phyloP scores from a whole-genome alignment of 2,797 vertebrate genomes.

The Lepus townsendii region DNA sequence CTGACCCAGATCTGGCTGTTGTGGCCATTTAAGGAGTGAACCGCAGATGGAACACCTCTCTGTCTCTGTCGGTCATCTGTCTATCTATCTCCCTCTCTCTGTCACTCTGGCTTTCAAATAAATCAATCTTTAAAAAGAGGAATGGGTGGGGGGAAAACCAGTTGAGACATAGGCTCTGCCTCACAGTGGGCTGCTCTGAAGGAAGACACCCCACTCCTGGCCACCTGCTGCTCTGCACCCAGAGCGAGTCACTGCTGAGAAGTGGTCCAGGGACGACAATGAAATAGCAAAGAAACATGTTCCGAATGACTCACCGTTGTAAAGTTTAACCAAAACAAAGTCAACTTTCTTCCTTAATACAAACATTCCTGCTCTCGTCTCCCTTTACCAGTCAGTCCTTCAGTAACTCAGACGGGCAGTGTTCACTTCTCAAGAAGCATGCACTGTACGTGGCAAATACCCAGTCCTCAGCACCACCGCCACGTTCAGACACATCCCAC shows the following conservation, averaged over 20 bases:
- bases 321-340: constrained; percentile 2
- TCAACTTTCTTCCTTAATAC: not conserved
- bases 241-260: not conserved
- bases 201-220: not conserved
- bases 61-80: too few relatives aligned
- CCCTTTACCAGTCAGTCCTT: not conserved
- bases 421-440: not conserved
- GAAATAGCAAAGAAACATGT: not conserved
- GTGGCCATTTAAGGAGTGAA: too few relatives aligned
- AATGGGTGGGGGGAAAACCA: not conserved
- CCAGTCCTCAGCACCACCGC: too few relatives aligned
- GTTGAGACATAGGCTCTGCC: not conserved
- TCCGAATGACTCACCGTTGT: not conserved
- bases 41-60: too few relatives aligned
- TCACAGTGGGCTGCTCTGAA: not conserved
- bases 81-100: too few relatives aligned
- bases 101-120: too few relatives aligned
- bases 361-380: not conserved
- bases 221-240: not conserved
- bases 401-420: not conserved
- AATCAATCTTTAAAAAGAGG: too few relatives aligned
- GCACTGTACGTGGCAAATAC: not conserved
- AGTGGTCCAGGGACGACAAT: not conserved
- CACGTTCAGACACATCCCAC: not conserved
- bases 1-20: too few relatives aligned